Base-by-base conservation (phyloP, 2,113 vertebrate genomes). In the Labeo rohita region DNA sequence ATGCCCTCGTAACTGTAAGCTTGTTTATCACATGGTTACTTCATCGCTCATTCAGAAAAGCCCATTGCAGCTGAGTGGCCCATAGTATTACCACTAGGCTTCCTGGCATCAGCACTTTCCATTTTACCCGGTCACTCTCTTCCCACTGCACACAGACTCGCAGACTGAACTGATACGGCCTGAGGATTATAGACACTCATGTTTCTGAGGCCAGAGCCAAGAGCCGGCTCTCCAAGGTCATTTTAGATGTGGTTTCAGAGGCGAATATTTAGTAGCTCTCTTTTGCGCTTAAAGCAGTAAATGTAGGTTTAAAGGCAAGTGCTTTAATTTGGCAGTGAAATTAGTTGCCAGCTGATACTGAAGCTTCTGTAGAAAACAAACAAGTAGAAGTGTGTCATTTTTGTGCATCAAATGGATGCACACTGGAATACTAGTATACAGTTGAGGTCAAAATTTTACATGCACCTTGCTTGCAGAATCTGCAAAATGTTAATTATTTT, bases 31-130 rank as follows among this genome's bases (percentile, higher is more conserved):
- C 13, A 39, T 85, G 80, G 73, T 87, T 83, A 77, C 81, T 68
- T 86, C 65, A 83, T 83, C 18, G 43, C 54, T 82, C 77, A 74
- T 87, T 85, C 77, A 78, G 47, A 73, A 34, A 66, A 70, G 66
- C 36, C 54, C 16, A 45, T 68, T 52, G 28, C 43, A 63, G 66
- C 39, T 28, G 18, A 49, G 65, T 13, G 45, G 36, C 50, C 80
- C 61, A 7, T n/a, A n/a, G 79, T 80, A 84, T 88, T 80, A 56
- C 43, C 36, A 7, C 52, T 72, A 36, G 11, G 72, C 28, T 77
- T 28, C 56, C 6, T 34, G 81, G 28, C 39, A 52, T 90, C 81
- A 89, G 89, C 89, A 86, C 43, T 86, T 87, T 89, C 82, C 34
- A 66, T 84, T 86, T 85, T 56, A 45, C 54, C 28, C 61, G 34